Evolutionary conservation across 2,113 vertebrate genomes (phyloP).

Genomic region (Patagioenas fasciata): DNA sequence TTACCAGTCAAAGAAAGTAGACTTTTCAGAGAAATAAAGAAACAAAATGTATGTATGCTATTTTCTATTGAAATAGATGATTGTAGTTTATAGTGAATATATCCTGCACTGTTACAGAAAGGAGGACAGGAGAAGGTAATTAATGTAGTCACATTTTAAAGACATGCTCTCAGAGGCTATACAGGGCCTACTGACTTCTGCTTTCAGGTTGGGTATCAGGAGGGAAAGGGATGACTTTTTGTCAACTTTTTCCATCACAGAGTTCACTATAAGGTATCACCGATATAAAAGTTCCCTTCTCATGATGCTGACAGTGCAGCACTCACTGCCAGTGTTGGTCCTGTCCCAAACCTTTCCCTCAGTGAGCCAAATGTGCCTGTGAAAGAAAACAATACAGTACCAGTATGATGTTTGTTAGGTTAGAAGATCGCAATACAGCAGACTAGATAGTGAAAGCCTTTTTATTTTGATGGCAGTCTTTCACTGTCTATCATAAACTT

Average conservation of each 20-base stretch:
- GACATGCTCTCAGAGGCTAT: not conserved
- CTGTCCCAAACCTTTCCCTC: constrained; percentile 32
- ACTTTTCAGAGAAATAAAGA: not conserved
- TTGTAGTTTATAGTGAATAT: not conserved
- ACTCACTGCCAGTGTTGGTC: not conserved
- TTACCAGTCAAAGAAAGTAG: not conserved
- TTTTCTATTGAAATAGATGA: not conserved
- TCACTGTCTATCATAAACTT: constrained; percentile 81
- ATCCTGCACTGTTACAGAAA: not conserved
- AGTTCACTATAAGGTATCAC: not conserved
- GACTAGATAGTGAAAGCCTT: constrained; percentile 54
- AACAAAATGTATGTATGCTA: not conserved
- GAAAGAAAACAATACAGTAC: constrained; percentile 31
- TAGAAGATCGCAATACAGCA: constrained; percentile 29
- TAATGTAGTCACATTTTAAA: not conserved
- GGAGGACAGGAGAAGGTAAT: not conserved
- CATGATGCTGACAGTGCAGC: constrained; percentile 10
- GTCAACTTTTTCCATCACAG: not conserved
- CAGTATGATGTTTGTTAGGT: constrained; percentile 1
- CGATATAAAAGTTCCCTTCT: not conserved
- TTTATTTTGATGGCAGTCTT: constrained; percentile 74
- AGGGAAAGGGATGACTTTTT: not conserved
- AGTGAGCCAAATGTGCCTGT: not conserved
- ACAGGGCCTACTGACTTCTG: not conserved
- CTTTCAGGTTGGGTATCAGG: not conserved